Percentiles rank a stretch among this genome's conserved stretches.
phyloP scores from a whole-genome alignment of 1,140 invertebrate genomes.

The Trypoxylus dichotomus region DNA sequence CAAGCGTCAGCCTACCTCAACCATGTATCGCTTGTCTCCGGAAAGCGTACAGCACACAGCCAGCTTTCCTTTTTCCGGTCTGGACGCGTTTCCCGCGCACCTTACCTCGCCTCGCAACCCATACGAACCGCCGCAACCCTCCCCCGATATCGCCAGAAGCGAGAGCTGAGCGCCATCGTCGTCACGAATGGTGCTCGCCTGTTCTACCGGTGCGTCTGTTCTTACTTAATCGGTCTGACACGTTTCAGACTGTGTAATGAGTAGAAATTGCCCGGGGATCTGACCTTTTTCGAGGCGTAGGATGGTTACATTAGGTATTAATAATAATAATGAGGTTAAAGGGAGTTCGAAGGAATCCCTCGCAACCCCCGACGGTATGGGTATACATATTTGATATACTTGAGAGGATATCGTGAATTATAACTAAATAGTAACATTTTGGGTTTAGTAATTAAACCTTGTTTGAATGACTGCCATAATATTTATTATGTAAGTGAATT shows the following conservation, averaged over 20 bases:
- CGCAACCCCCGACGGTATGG: not conserved
- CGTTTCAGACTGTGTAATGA: conserved; percentile 2
- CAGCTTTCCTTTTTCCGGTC: conserved; percentile 3
- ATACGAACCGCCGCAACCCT: not conserved
- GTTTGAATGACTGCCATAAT: too few species aligned
- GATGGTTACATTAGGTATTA: not conserved
- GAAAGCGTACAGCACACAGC: not conserved
- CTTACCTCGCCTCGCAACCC: not conserved
- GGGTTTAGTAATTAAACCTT: too few species aligned
- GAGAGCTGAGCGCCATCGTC: not conserved
- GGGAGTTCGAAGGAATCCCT: not conserved
- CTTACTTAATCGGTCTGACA: not conserved
- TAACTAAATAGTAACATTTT: too few species aligned
- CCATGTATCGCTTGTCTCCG: conserved; percentile 1
- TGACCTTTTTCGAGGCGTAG: not conserved
- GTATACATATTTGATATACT: not conserved
- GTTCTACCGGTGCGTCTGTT: not conserved
- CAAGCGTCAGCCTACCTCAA: conserved; percentile 1
- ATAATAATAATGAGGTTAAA: not conserved
- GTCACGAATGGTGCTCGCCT: not conserved
- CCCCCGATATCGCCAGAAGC: not conserved
- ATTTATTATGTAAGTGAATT: too few species aligned
- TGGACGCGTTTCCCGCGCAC: not conserved
- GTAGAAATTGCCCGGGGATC: not conserved
- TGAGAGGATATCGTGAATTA: too few species aligned